Evolutionary conservation across 2,797 vertebrate genomes (phyloP), one percentile per base, ranked within the genome.

Genomic region (Hydrolagus colliei): DNA sequence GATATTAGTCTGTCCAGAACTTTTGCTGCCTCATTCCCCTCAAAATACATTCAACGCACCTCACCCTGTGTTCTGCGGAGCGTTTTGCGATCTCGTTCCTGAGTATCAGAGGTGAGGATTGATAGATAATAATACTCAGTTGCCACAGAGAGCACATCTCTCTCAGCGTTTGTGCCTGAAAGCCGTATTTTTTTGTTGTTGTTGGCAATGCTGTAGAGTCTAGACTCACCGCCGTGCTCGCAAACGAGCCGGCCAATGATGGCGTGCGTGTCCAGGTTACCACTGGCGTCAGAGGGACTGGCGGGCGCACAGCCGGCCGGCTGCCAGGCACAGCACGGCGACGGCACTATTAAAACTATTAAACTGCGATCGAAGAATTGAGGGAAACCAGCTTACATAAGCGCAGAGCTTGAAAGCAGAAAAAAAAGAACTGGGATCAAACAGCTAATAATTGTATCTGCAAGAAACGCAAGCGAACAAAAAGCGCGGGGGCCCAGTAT

Each of bases 381-480:
- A 27, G 32, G 79, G 79, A 84, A 84, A 68, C 18, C 79, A 71
- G 62, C 71, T 84, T 84, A 84, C 65, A 84, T 68, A 84, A 84
- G 65, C 79, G n/a, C 32, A 71, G 79, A 1, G 27, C n/a, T 68
- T 84, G 65, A 84, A 84, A 84, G 75, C 52, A 61, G 61, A 52
- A 61, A 10, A 9, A 18, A n/a, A 41, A 80, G 22, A 84, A 35
- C 41, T 68, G 12, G 7, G 65, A 68, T 41, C 79, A 67, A 84
- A 68, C 65, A 84, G 79, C 68, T 41, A 84, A 84, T 63, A 84
- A 68, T 84, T 71, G 71, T 84, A 84, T 84, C 79, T 84, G 12
- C 79, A 71, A 84, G 65, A 84, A 84, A 84, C 79, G 68, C 65
- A 84, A 80, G 79, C 32, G 41, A 71, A 84, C 41, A 68, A 68